Base-by-base conservation (phyloP, 2,888 invertebrate genomes). In the Magallana nippona region DNA sequence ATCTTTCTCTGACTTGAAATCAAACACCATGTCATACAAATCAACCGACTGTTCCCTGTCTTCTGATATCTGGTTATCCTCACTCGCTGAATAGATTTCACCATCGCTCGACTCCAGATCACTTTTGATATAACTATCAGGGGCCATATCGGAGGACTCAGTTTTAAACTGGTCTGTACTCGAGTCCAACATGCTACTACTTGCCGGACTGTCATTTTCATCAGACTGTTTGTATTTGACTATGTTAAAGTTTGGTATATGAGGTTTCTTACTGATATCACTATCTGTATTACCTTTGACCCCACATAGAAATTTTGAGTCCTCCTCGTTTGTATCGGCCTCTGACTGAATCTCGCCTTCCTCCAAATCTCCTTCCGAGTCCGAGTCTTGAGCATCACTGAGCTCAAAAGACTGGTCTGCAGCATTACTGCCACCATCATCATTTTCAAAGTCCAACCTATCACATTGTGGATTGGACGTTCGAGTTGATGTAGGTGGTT, bases 381-480 rank as follows among this genome's bases (percentile, higher is more conserved):
- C 85, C 57, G 19, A 71, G 55, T 60, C 78, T 10, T 32, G 57
- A 19, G n/a, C 79, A 78, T n/a, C 56, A 55, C 27, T 15, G 44
- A 32, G 22, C 27, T 80, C 55, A 13, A 83, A 55, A 44, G 57
- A 80, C 63, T 63, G n/a, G 55, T 78, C 83, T n/a, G 82, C 58
- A 22, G 82, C 80, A n/a, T 32, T 82, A 80, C 83, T 83, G 71
- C 89, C 89, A 89, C 91, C 89, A 87, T 83, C 89, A 89, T 87
- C 91, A 91, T 83, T 83, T 86, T 88, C 89, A 90, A 89, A 89
- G 90, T 91, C 89, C 91, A 91, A 89, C 89, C 88, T 81, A 82
- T 89, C 86, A 88, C 83, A 78, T 80, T 81, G 85, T 56, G 85
- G 88, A 89, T 88, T 91, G 91, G 91, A 91, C 91, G 87, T 89